phyloP scores from a whole-genome alignment of 2,888 invertebrate genomes.

The Coremacera marginata region DNA sequence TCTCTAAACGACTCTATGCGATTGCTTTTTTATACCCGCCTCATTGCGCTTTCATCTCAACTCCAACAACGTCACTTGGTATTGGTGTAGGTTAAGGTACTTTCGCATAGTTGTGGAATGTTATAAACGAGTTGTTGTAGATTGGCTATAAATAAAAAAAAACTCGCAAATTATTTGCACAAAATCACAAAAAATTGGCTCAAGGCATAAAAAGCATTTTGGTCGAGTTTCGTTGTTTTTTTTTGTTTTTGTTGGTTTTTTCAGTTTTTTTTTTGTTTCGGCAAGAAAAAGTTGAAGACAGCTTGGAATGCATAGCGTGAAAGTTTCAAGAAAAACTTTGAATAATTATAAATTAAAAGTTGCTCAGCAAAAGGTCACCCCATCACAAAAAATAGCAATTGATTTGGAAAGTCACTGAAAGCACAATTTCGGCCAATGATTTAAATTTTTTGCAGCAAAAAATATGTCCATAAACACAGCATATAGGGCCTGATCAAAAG shows the following conservation, averaged over 20 bases:
- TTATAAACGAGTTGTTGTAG: neutral
- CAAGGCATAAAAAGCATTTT: slow-evolving; percentile 21
- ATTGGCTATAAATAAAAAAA: neutral
- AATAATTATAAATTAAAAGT: neutral
- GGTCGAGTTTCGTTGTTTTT: neutral
- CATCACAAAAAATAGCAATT: neutral
- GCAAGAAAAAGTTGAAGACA: slow-evolving; percentile 3
- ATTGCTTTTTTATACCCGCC: neutral
- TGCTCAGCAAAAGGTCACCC: neutral
- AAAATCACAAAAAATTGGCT: slow-evolving; percentile 22
- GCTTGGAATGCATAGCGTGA: slow-evolving; percentile 20
- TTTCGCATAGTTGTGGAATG: slow-evolving; percentile 20
- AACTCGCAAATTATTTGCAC: neutral
- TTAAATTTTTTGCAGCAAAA: too few relatives aligned
- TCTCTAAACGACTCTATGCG: neutral
- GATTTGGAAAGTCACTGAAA: too few relatives aligned
- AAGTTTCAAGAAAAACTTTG: neutral
- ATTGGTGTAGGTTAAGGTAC: slow-evolving; percentile 26
- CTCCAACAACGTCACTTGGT: neutral
- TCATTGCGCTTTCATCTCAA: neutral
- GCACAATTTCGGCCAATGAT: too few relatives aligned
- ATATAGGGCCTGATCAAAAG: too few relatives aligned
- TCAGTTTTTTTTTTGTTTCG: neutral
- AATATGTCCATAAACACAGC: too few relatives aligned
- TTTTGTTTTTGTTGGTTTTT: too few relatives aligned